Percentiles rank a stretch among this genome's conserved stretches.
Conservation (phyloP, 23 tunicate genomes). For the Halocynthia aurantium region DNA sequence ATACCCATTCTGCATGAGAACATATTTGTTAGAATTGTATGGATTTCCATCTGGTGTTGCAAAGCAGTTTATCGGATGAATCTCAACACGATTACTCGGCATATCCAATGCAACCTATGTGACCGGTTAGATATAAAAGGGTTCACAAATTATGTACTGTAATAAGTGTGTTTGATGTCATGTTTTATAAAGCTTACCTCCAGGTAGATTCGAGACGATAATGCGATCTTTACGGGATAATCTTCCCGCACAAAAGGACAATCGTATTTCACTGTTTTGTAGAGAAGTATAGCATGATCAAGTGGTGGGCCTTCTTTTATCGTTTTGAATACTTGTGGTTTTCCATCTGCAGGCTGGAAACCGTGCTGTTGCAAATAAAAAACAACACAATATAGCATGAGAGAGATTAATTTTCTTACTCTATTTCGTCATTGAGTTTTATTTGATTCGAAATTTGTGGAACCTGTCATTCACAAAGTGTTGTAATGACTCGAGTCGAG, state of each 20-base stretch:
- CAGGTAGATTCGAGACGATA: constrained; percentile 17
- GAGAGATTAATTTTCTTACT: too few relatives aligned
- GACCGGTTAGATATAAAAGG: neutral
- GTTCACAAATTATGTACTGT: neutral
- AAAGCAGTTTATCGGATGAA: constrained; percentile 39
- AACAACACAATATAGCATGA: neutral
- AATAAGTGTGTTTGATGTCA: neutral
- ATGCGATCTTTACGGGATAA: constrained; percentile 22
- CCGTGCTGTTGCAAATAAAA: constrained; percentile 21
- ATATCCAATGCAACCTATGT: constrained; percentile 26
- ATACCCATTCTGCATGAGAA: constrained; percentile 33
- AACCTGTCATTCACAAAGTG: too few relatives aligned
- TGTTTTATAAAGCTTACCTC: constrained; percentile 9
- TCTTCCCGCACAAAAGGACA: constrained; percentile 30
- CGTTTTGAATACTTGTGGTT: constrained; percentile 13
- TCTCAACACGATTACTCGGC: constrained; percentile 39
- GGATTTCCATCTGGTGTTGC: constrained; percentile 35
- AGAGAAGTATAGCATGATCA: constrained; percentile 25
- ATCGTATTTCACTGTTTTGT: constrained; percentile 24
- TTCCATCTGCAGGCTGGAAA: constrained; percentile 24
- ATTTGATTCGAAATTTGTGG: too few relatives aligned
- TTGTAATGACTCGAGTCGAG: too few relatives aligned
- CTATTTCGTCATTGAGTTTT: too few relatives aligned
- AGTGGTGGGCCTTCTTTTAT: constrained; percentile 24
- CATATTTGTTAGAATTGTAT: constrained; percentile 24